Percentiles rank a stretch among this genome's conserved stretches.
phyloP scores from a whole-genome alignment of 2,113 vertebrate species.

The Herpailurus yagouaroundi region DNA sequence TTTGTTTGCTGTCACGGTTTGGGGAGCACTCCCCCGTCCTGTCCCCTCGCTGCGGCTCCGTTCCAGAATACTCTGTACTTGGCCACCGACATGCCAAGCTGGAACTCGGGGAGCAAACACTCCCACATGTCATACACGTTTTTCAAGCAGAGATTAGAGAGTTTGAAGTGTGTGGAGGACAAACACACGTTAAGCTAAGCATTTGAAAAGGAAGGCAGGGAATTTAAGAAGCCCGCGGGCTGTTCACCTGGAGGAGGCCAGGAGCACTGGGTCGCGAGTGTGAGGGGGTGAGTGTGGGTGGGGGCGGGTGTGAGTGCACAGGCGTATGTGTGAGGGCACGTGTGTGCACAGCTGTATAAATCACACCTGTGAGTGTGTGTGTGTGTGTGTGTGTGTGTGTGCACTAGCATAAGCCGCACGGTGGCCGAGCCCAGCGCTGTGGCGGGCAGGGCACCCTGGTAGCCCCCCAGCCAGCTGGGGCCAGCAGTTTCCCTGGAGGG shows the following conservation, averaged over 20 bases:
- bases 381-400: too few relatives aligned
- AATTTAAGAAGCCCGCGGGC: not conserved
- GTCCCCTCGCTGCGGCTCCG: not conserved
- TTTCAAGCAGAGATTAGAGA: not conserved
- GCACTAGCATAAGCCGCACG: rapidly evolving
- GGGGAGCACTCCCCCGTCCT: conserved; percentile 30
- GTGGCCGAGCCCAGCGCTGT: rapidly evolving
- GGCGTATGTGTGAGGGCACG: too few relatives aligned
- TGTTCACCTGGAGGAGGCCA: not conserved
- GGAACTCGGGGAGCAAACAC: not conserved
- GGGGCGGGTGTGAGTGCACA: too few relatives aligned
- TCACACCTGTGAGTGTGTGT: not conserved
- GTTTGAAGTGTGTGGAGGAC: not conserved
- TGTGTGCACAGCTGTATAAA: not conserved
- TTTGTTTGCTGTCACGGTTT: conserved; percentile 75
- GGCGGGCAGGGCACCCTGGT: rapidly evolving
- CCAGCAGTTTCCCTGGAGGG: rapidly evolving
- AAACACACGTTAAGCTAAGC: not conserved
- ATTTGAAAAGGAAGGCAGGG: rapidly evolving
- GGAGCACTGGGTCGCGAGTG: rapidly evolving
- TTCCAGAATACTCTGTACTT: not conserved
- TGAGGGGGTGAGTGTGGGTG: not conserved
- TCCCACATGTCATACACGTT: rapidly evolving
- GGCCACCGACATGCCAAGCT: rapidly evolving
- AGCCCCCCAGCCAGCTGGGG: rapidly evolving